Conservation (phyloP, 1,140 invertebrate genomes). For the Mamestra configurata region DNA sequence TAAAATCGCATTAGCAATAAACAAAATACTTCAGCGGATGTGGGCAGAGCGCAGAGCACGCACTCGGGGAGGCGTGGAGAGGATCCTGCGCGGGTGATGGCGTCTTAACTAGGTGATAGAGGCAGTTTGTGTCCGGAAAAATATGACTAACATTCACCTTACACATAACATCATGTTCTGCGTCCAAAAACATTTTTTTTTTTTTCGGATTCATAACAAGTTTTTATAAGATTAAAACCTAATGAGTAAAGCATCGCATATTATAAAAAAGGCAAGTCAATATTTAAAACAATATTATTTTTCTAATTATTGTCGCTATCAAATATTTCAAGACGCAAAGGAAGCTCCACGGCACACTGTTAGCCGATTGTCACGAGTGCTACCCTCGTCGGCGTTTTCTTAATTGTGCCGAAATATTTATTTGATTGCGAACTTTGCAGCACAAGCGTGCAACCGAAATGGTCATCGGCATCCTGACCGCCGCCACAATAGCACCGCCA, state of each 20-base stretch:
- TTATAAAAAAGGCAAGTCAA: neutral
- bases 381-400: constrained; percentile 86
- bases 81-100: constrained; percentile 35
- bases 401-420: constrained; percentile 88
- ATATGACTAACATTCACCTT: no score
- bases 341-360: constrained; percentile 69
- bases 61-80: constrained; percentile 75
- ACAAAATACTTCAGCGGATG: constrained; percentile 88
- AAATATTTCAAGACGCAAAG: constrained; percentile 35
- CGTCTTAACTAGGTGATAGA: neutral
- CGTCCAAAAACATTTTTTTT: neutral
- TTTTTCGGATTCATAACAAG: no score
- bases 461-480: constrained; percentile 85
- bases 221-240: no score
- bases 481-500: constrained; percentile 75
- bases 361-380: constrained; percentile 82
- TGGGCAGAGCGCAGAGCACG: constrained; percentile 80
- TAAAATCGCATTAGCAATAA: constrained; percentile 88
- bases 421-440: constrained; percentile 86
- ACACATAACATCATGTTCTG: neutral
- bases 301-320: neutral
- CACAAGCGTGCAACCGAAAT: constrained; percentile 85
- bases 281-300: neutral
- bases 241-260: no score
- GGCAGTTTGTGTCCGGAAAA: neutral